phyloP scores from a whole-genome alignment of 2,113 vertebrate genomes.

The human region DNA sequence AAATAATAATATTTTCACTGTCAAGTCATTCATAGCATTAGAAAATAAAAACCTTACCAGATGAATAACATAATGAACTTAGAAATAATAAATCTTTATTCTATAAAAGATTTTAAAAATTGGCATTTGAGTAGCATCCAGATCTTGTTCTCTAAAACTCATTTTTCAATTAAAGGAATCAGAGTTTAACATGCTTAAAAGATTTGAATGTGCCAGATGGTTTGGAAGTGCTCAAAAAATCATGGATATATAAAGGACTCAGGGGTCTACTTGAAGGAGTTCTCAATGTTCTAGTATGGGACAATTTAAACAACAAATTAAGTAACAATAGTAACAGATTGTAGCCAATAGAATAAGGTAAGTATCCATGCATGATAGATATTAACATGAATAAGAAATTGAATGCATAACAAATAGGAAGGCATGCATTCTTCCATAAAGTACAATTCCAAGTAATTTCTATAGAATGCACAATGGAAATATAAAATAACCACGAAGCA shows the following conservation, averaged over 20 bases:
- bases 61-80: background rate
- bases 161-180: background rate
- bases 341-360: background rate
- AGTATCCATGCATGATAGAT: background rate
- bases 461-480: background rate
- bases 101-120: background rate
- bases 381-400: background rate
- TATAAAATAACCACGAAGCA: background rate
- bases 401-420: background rate
- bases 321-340: background rate
- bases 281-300: background rate
- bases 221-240: background rate
- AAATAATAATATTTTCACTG: background rate
- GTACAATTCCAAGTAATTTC: background rate
- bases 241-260: background rate
- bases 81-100: background rate
- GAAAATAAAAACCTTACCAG: background rate
- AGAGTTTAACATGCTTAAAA: background rate
- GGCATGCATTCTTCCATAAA: background rate
- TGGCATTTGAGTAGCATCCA: background rate
- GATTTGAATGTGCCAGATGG: background rate
- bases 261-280: background rate
- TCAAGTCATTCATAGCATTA: background rate
- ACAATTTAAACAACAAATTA: conserved; percentile 16
- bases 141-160: background rate